Base-by-base conservation (phyloP, 2,113 vertebrate genomes). In the Cervus canadensis region DNA sequence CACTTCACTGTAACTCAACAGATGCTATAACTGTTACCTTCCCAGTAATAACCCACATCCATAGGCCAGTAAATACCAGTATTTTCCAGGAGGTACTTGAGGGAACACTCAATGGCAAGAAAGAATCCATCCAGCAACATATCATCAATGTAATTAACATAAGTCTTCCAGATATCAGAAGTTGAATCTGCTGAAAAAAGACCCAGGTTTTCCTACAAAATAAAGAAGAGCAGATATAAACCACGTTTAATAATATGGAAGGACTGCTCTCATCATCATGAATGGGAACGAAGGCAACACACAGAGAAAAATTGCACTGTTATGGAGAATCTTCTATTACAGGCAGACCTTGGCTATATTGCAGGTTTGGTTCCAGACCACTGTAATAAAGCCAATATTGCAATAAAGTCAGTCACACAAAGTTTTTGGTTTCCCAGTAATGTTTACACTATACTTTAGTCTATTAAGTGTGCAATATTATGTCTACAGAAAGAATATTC, bases 51-150 rank as follows among this genome's bases (percentile, higher is more conserved):
- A 86, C 28, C 67, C 62, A 50, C 26, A 82, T 9, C 26, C 28
- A 85, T 84, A 67, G 82, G 21, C 33, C 16, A 6, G 8, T 95
- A 82, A 71, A 33, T 98, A 99, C 99, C 99, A 78, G 99, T 99
- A 97, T 99, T 99, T 87, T 99, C 99, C 97, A 99, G 98, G 40
- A 99, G 99, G 94, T 99, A 99, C 93, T 98, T 99, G 89, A 99
- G 99, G 0, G 99, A 99, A 95, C 99, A 98, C 95, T 99, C 99
- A 0, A 99, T 98, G 81, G 99, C 99, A 95, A 96, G 99, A 97
- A 99, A 99, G 98, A 99, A 99, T 6, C 99, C 99, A 43, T 99
- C 99, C 17, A 99, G 98, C 78, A 99, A 97, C 98, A 99, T 99
- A 97, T 99, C 99, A 96, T 99, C 99, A 30, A 99, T 89, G 10